A percentile compares a stretch with the other conserved stretches of the same genome.
These are phyloP conservation scores for Plebejus melissa DNA, from an alignment of 2,888 invertebrate genomes.

Conservation along the genomic window DNA sequence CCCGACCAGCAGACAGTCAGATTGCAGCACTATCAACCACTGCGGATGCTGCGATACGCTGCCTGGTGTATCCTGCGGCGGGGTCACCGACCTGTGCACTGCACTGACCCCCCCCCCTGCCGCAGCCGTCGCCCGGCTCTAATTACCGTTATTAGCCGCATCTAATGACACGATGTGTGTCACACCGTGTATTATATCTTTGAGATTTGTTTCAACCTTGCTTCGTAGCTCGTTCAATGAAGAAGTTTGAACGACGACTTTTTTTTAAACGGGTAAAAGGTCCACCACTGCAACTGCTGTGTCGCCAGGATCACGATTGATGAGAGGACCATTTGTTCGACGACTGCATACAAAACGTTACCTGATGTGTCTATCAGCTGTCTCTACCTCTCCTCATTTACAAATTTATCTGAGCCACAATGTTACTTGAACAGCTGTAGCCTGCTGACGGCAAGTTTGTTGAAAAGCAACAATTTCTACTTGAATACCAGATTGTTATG, in stretches of 20 bases:
- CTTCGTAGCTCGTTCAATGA: too few relatives aligned
- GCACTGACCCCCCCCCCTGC: background rate
- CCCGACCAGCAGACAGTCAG: background rate
- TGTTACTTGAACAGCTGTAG: background rate
- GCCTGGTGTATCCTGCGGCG: background rate
- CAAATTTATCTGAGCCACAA: too few relatives aligned
- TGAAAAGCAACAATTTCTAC: too few relatives aligned
- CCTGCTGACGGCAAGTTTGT: background rate
- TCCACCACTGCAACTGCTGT: too few relatives aligned
- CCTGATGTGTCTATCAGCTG: background rate
- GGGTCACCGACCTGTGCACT: constrained; percentile 4
- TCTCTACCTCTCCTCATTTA: background rate
- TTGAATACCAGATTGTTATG: background rate
- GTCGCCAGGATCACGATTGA: too few relatives aligned
- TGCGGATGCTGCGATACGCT: constrained; percentile 10
- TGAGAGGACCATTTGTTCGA: too few relatives aligned
- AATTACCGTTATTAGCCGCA: constrained; percentile 32
- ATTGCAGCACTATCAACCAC: background rate
- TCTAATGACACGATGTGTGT: constrained; percentile 20
- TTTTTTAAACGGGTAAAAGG: too few relatives aligned
- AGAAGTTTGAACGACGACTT: too few relatives aligned
- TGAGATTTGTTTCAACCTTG: background rate
- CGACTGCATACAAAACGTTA: background rate
- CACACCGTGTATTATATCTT: background rate
- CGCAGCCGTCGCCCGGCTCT: constrained; percentile 26